Percentiles rank a stretch among this genome's conserved stretches.
These are phyloP conservation scores for Nestor notabilis DNA, from an alignment of 2,113 vertebrate species.

Conservation along the genomic window DNA sequence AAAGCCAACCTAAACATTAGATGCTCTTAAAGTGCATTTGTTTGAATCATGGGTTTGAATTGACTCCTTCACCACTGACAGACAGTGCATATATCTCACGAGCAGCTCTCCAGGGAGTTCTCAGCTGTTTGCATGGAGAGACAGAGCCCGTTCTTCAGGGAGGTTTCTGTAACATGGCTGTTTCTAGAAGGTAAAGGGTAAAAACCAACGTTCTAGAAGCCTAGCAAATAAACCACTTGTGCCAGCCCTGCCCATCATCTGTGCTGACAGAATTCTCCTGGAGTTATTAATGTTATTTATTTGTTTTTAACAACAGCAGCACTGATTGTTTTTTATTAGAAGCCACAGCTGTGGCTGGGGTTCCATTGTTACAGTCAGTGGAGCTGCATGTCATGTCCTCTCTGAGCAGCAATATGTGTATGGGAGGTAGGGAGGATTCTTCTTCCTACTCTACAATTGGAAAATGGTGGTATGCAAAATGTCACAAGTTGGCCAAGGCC, in stretches of 20 bases:
- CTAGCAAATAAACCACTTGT: background rate
- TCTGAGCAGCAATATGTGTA: background rate
- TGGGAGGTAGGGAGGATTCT: background rate
- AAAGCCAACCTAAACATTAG: conserved; percentile 67
- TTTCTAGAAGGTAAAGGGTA: conserved; percentile 28
- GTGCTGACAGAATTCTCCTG: background rate
- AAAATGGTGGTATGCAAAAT: conserved; percentile 21
- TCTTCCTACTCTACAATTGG: background rate
- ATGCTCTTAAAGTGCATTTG: conserved; percentile 54
- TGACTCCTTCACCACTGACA: conserved; percentile 50
- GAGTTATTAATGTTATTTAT: conserved; percentile 19
- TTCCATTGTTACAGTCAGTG: conserved; percentile 18
- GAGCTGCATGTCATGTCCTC: background rate
- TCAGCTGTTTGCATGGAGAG: conserved; percentile 31
- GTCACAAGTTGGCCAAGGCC: conserved; percentile 30
- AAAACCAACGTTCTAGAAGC: background rate
- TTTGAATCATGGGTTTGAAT: conserved; percentile 21
- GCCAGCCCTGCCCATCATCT: background rate
- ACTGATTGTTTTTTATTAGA: conserved; percentile 34
- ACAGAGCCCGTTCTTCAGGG: background rate
- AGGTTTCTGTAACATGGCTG: conserved; percentile 34
- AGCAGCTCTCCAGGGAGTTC: conserved; percentile 16
- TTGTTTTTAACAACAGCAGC: conserved; percentile 19
- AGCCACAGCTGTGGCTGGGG: background rate
- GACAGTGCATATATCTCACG: conserved; percentile 35